A percentile compares a stretch with the other conserved stretches of the same genome.
These are phyloP conservation scores for Pygmarrhopalites habei DNA, from an alignment of 1,140 invertebrate genomes.

Conservation along the genomic window DNA sequence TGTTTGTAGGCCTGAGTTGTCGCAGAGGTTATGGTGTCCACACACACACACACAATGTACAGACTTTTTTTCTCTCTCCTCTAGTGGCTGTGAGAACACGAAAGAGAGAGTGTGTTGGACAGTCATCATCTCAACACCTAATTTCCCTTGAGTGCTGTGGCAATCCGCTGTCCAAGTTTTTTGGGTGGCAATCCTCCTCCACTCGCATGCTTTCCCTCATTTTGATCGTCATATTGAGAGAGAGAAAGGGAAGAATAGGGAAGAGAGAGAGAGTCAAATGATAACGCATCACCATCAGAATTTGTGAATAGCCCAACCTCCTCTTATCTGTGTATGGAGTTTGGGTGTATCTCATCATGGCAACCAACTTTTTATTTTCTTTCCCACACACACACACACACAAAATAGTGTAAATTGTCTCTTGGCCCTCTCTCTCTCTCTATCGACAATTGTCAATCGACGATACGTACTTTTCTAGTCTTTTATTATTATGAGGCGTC, in stretches of 20 bases:
- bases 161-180: slow-evolving; percentile 27
- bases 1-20: slow-evolving; percentile 31
- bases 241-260: too few relatives aligned
- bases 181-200: too few relatives aligned
- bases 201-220: slow-evolving; percentile 22
- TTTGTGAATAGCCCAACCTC: slow-evolving; percentile 9
- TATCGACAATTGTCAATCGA: too few relatives aligned
- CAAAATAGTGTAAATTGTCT: too few relatives aligned
- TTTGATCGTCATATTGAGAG: slow-evolving; percentile 14
- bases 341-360: too few relatives aligned
- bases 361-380: too few relatives aligned
- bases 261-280: slow-evolving; percentile 33
- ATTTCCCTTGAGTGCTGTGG: slow-evolving; percentile 41
- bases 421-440: too few relatives aligned
- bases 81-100: slow-evolving; percentile 10
- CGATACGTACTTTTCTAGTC: too few relatives aligned
- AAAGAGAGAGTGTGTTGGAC: slow-evolving; percentile 24
- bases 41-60: too few relatives aligned
- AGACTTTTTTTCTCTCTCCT: background rate
- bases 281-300: slow-evolving; percentile 24
- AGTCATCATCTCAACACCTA: slow-evolving; percentile 32
- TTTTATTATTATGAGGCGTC: too few relatives aligned
- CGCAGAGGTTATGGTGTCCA: background rate
- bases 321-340: too few relatives aligned
- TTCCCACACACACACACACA: too few relatives aligned